These are phyloP conservation scores for Nemoura dubitans DNA, from an alignment of 2,888 invertebrate species.

Conservation along the genomic window DNA sequence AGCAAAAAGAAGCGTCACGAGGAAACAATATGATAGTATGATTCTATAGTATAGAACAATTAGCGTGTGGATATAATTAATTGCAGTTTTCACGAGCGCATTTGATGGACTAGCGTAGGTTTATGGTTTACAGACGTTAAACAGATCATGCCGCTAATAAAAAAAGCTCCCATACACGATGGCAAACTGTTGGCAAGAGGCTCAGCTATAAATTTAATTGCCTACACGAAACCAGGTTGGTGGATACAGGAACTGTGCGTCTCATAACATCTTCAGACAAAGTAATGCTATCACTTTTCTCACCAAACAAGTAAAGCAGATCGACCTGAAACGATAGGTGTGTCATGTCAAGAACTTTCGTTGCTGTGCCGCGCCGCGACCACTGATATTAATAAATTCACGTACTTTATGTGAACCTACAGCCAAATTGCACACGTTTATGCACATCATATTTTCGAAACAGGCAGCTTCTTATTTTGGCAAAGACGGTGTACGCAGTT, in stretches of 20 bases:
- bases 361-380: not conserved
- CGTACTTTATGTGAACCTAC: not conserved
- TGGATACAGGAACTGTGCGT: not conserved
- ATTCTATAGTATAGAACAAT: too few relatives aligned
- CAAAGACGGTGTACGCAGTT: not conserved
- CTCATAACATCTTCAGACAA: slow-evolving; percentile 4
- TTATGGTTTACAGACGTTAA: not conserved
- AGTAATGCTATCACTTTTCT: not conserved
- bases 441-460: slow-evolving; percentile 3
- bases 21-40: not conserved
- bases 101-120: not conserved
- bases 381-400: not conserved
- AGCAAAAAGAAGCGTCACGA: not conserved
- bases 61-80: not conserved
- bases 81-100: not conserved
- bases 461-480: not conserved
- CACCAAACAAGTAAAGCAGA: slow-evolving; percentile 7
- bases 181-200: not conserved
- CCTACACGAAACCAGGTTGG: not conserved
- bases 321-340: not conserved
- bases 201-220: not conserved
- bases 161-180: not conserved
- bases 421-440: not conserved
- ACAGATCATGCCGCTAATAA: not conserved
- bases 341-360: not conserved